Conservation (phyloP, 30 jellyfish, hydroid and myxozoan species). For the Mastigias papua region DNA sequence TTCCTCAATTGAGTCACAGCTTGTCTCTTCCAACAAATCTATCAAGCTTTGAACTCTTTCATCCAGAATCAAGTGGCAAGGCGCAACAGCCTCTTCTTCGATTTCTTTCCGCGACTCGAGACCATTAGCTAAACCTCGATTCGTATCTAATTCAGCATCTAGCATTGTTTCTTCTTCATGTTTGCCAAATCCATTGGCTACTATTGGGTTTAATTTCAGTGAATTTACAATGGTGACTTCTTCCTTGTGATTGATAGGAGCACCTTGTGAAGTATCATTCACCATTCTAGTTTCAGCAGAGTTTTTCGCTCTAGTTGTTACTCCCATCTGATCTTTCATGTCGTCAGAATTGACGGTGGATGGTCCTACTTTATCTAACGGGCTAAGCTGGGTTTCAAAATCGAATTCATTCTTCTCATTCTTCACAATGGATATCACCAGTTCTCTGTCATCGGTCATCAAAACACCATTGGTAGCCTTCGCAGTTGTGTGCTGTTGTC, state of each 20-base stretch:
- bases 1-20: conserved; percentile 63
- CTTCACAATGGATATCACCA: conserved; percentile 12
- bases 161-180: background rate
- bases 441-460: conserved; percentile 15
- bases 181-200: background rate
- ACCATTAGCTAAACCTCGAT: background rate
- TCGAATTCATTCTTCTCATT: conserved; percentile 7
- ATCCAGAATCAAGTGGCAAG: background rate
- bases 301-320: background rate
- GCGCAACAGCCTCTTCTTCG: conserved; percentile 45
- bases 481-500: background rate
- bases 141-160: background rate
- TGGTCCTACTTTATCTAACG: background rate
- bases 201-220: background rate
- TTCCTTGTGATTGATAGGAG: background rate
- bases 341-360: background rate
- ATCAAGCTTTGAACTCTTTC: conserved; percentile 17
- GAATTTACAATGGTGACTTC: background rate
- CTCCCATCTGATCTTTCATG: background rate
- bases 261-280: background rate
- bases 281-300: background rate
- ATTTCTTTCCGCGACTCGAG: background rate
- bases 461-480: background rate
- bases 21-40: conserved; percentile 70
- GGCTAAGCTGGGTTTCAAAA: background rate